Percentiles rank a stretch among this genome's conserved stretches.
These are phyloP conservation scores for Acanthococcus lagerstroemiae DNA, from an alignment of 2,888 invertebrate species.

Conservation along the genomic window DNA sequence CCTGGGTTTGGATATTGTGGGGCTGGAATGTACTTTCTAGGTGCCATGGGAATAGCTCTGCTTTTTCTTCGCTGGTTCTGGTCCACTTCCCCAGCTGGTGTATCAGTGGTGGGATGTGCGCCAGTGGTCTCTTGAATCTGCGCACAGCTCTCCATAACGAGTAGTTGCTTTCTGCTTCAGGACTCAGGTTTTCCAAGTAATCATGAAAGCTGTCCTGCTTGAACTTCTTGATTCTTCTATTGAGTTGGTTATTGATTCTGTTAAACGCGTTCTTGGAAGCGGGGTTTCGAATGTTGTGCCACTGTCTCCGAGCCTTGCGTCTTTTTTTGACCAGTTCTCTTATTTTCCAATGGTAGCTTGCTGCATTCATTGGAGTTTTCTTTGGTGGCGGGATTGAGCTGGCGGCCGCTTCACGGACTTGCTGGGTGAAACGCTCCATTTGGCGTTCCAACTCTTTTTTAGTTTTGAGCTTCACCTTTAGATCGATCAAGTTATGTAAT, in stretches of 20 bases:
- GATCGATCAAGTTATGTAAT: too few relatives aligned
- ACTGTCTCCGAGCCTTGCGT: too few relatives aligned
- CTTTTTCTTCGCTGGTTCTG: too few relatives aligned
- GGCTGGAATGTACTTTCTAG: too few relatives aligned
- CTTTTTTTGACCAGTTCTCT: too few relatives aligned
- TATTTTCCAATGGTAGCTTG: too few relatives aligned
- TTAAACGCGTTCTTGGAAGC: background rate
- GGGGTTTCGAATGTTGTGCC: background rate
- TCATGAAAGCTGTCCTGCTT: background rate
- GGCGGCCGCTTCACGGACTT: background rate
- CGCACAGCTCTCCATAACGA: conserved; percentile 36
- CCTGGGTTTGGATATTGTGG: too few relatives aligned
- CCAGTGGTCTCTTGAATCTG: conserved; percentile 33
- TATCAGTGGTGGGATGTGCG: conserved; percentile 32
- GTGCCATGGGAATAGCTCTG: too few relatives aligned
- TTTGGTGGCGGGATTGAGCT: background rate
- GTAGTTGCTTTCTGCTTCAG: conserved; percentile 34
- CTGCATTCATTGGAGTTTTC: too few relatives aligned
- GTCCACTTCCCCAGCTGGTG: too few relatives aligned
- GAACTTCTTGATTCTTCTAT: background rate
- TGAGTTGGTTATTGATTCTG: background rate
- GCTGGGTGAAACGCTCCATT: background rate
- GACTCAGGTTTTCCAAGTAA: background rate
- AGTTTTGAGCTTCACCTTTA: too few relatives aligned
- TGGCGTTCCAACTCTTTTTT: background rate